Evolutionary conservation across 1,140 invertebrate genomes (phyloP).

Genomic region (Solen grandis): DNA sequence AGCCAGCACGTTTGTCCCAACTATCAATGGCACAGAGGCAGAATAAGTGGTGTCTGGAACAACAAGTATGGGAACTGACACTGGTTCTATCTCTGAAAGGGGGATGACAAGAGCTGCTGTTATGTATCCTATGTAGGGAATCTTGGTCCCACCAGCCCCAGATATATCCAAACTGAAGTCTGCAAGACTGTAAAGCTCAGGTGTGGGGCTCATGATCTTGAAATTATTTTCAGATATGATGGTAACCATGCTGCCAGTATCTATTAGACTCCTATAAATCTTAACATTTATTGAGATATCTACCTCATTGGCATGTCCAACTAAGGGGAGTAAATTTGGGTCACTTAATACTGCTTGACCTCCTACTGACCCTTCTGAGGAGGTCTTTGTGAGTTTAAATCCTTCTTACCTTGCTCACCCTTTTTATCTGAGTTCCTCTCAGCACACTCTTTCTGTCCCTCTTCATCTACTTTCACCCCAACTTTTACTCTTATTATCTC

Average conservation of each 20-base stretch:
- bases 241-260: constrained; percentile 27
- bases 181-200: background rate
- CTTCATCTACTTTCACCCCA: background rate
- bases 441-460: background rate
- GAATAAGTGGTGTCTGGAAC: constrained; percentile 18
- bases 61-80: constrained; percentile 20
- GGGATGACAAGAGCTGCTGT: background rate
- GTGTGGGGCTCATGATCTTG: background rate
- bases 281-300: background rate
- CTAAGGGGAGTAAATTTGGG: background rate
- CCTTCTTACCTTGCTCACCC: background rate
- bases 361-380: background rate
- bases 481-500: background rate
- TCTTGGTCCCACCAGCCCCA: background rate
- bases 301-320: background rate
- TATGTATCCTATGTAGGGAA: constrained; percentile 15
- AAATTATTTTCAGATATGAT: constrained; percentile 3
- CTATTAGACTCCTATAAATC: background rate
- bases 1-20: constrained; percentile 20
- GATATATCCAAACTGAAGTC: constrained; percentile 13
- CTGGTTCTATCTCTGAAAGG: background rate
- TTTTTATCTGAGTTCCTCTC: background rate
- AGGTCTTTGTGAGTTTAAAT: constrained; percentile 1
- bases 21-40: background rate
- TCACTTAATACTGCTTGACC: background rate